Evolutionary conservation across 2,888 invertebrate genomes (phyloP).

Genomic region (Eristalinus aeneus): DNA sequence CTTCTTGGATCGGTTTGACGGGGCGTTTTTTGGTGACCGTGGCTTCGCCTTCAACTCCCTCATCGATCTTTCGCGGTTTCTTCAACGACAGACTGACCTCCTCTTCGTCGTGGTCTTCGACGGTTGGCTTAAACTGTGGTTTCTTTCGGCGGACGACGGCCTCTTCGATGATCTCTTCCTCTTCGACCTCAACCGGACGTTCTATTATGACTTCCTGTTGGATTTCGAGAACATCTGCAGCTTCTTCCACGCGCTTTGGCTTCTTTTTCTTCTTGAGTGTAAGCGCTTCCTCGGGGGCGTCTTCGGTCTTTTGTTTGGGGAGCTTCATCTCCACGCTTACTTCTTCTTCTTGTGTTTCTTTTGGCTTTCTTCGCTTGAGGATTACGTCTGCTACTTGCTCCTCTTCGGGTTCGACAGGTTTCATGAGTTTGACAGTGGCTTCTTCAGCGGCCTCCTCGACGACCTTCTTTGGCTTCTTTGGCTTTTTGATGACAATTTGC

Average conservation of each 20-base stretch:
- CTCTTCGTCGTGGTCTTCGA: constrained; percentile 78
- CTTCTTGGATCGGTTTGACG: constrained; percentile 76
- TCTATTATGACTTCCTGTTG: constrained; percentile 77
- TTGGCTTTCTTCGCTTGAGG: constrained; percentile 77
- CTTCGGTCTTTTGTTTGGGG: constrained; percentile 77
- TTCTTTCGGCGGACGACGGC: constrained; percentile 76
- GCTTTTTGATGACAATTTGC: constrained; percentile 75
- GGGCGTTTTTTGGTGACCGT: constrained; percentile 80
- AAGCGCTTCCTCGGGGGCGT: constrained; percentile 77
- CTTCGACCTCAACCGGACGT: constrained; percentile 82
- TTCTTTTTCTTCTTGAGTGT: constrained; percentile 78
- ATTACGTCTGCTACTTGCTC: constrained; percentile 78
- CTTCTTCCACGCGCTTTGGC: constrained; percentile 76
- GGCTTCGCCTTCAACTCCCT: constrained; percentile 80
- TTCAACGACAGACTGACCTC: constrained; percentile 78
- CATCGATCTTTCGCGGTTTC: constrained; percentile 79
- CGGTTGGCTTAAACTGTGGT: constrained; percentile 75
- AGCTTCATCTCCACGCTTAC: constrained; percentile 77
- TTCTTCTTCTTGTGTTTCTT: constrained; percentile 77
- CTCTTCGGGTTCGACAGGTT: constrained; percentile 76
- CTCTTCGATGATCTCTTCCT: constrained; percentile 81
- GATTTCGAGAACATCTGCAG: constrained; percentile 78
- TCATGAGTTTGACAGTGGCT: constrained; percentile 76
- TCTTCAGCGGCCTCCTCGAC: constrained; percentile 75
- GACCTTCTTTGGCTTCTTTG: constrained; percentile 74